phyloP scores from a whole-genome alignment of 2,797 vertebrate genomes.

The Selene dorsalis region DNA sequence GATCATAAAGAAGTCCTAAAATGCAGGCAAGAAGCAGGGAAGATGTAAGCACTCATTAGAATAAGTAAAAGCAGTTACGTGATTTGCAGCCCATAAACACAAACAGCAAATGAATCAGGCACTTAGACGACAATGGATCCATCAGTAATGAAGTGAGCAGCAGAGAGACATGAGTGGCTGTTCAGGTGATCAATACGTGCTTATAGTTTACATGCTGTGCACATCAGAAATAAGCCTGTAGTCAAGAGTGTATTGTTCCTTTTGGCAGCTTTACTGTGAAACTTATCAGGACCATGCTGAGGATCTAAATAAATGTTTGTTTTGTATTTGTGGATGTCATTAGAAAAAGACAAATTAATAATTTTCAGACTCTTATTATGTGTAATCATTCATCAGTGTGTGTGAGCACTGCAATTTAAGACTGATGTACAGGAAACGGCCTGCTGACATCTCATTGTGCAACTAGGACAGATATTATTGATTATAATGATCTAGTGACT shows the following conservation, averaged over 20 bases:
- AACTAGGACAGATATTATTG: slow-evolving; percentile 18
- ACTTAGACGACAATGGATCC: slow-evolving; percentile 29
- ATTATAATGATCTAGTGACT: slow-evolving; percentile 2
- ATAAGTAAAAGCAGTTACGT: slow-evolving; percentile 90
- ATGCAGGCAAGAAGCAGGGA: slow-evolving; percentile 95
- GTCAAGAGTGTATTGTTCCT: neutral
- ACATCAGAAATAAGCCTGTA: slow-evolving; percentile 13
- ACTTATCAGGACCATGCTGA: slow-evolving; percentile 13
- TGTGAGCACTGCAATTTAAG: neutral
- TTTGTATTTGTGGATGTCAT: neutral
- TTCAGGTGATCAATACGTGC: slow-evolving; percentile 45
- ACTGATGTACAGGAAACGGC: neutral
- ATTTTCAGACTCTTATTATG: neutral
- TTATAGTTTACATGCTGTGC: slow-evolving; percentile 65
- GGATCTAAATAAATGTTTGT: neutral
- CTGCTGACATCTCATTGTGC: slow-evolving; percentile 8
- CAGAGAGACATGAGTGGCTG: slow-evolving; percentile 43
- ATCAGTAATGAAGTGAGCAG: slow-evolving; percentile 60
- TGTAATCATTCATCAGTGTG: slow-evolving; percentile 19
- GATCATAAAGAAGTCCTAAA: slow-evolving; percentile 99
- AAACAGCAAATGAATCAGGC: slow-evolving; percentile 65
- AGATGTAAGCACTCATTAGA: slow-evolving; percentile 89
- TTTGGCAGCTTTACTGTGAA: slow-evolving; percentile 6
- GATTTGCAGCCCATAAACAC: slow-evolving; percentile 83
- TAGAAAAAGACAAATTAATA: neutral